phyloP scores from a whole-genome alignment of 2,888 invertebrate species.

The Tiliacea citrago region DNA sequence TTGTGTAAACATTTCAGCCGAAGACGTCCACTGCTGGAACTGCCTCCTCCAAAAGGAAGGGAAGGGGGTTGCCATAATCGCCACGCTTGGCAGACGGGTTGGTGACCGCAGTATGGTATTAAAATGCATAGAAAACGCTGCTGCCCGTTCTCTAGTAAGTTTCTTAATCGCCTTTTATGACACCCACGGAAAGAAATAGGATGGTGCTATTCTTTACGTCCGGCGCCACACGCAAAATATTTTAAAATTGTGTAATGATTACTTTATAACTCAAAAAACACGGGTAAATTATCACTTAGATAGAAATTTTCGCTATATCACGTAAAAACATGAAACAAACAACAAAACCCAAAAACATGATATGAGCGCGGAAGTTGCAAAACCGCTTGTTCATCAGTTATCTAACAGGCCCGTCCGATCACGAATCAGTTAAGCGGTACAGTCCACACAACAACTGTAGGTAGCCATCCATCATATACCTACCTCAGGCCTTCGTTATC shows the following conservation, averaged over 20 bases:
- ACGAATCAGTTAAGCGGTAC: slow-evolving; percentile 70
- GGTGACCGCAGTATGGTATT: too few relatives aligned
- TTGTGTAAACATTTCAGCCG: too few relatives aligned
- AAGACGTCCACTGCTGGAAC: too few relatives aligned
- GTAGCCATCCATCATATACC: slow-evolving; percentile 60
- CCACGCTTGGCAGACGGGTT: too few relatives aligned
- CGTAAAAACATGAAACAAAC: slow-evolving; percentile 24
- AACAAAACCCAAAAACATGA: slow-evolving; percentile 46
- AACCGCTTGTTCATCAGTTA: slow-evolving; percentile 65
- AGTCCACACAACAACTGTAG: slow-evolving; percentile 58
- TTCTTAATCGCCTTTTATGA: too few relatives aligned
- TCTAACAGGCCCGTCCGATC: slow-evolving; percentile 57
- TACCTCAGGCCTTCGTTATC: slow-evolving; percentile 45
- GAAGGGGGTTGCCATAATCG: too few relatives aligned
- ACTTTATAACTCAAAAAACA: background rate
- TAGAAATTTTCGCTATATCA: slow-evolving; percentile 1
- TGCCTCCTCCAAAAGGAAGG: too few relatives aligned
- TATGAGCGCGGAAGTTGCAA: slow-evolving; percentile 42
- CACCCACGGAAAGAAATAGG: too few relatives aligned
- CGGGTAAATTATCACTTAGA: slow-evolving; percentile 1
- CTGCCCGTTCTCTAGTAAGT: too few relatives aligned
- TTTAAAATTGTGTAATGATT: background rate
- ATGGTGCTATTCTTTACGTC: too few relatives aligned
- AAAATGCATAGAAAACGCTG: too few relatives aligned
- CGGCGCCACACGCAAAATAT: too few relatives aligned